Evolutionary conservation across 2,888 invertebrate species (phyloP).

Genomic region (Lasioglossum leucozonium): DNA sequence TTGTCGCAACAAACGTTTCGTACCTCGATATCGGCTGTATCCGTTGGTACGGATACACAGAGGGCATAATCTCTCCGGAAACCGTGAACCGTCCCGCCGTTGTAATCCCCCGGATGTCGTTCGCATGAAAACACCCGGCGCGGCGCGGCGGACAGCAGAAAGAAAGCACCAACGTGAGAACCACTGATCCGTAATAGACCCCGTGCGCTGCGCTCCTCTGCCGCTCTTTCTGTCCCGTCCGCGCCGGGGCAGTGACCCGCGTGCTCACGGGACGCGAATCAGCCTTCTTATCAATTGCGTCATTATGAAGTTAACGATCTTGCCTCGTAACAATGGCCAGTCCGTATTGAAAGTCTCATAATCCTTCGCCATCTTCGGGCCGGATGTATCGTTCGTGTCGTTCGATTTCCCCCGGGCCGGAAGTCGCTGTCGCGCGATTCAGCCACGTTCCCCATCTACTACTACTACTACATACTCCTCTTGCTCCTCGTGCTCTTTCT

Average conservation of each 20-base stretch:
- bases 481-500: neutral
- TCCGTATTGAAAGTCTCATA: conserved; percentile 73
- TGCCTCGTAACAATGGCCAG: conserved; percentile 72
- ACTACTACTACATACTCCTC: no score
- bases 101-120: conserved; percentile 9
- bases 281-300: conserved; percentile 77
- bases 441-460: conserved; percentile 16
- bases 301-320: conserved; percentile 79
- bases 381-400: conserved; percentile 68
- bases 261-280: conserved; percentile 63
- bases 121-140: conserved; percentile 7
- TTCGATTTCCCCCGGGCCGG: conserved; percentile 71
- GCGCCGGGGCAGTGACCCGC: conserved; percentile 67
- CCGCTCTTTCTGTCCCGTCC: conserved; percentile 4
- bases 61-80: conserved; percentile 4
- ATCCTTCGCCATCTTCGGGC: conserved; percentile 66
- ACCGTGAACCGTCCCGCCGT: neutral
- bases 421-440: conserved; percentile 65
- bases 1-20: neutral
- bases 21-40: conserved; percentile 1
- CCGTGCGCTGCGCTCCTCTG: conserved; percentile 34
- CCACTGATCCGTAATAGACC: conserved; percentile 63
- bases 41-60: neutral
- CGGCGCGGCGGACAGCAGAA: conserved; percentile 2
- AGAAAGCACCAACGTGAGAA: conserved; percentile 56